These are phyloP conservation scores for Chlorocebus sabaeus DNA, from an alignment of 2,113 vertebrate genomes.

Conservation along the genomic window DNA sequence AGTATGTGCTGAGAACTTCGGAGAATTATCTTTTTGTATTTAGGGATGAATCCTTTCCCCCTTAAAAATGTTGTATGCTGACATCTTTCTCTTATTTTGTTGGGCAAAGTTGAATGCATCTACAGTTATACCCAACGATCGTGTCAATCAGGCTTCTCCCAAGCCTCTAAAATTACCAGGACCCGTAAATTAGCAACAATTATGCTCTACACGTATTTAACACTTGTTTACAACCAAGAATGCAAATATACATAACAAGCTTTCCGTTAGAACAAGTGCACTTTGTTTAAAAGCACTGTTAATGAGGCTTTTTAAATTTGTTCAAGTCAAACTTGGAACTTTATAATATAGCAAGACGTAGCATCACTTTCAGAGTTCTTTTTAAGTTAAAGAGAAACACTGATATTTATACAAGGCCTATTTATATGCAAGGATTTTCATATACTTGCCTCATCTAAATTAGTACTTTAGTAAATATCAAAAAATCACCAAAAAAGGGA, in stretches of 20 bases:
- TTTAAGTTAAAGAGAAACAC: slow-evolving; percentile 28
- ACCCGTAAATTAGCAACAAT: background rate
- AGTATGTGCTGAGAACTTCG: slow-evolving; percentile 9
- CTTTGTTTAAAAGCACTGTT: background rate
- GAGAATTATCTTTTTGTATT: background rate
- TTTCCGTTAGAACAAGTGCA: slow-evolving; percentile 20
- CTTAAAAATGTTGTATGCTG: background rate
- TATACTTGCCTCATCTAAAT: slow-evolving; percentile 19
- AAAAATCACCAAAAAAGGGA: slow-evolving; percentile 15
- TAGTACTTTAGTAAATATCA: background rate
- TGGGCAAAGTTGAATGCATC: background rate
- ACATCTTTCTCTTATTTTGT: background rate
- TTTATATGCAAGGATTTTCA: slow-evolving; percentile 20
- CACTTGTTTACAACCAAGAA: background rate
- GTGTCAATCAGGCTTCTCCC: background rate
- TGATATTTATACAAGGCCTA: slow-evolving; percentile 10
- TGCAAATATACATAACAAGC: background rate
- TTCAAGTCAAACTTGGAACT: background rate
- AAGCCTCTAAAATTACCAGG: slow-evolving; percentile 7
- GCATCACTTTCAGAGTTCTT: slow-evolving; percentile 30
- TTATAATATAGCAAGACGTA: background rate
- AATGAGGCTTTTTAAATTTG: slow-evolving; percentile 26
- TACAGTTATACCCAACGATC: background rate
- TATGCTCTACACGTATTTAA: background rate
- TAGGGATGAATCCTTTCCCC: background rate